Base-by-base conservation (phyloP, 2,797 vertebrate genomes). In the Pseudopleuronectes americanus region DNA sequence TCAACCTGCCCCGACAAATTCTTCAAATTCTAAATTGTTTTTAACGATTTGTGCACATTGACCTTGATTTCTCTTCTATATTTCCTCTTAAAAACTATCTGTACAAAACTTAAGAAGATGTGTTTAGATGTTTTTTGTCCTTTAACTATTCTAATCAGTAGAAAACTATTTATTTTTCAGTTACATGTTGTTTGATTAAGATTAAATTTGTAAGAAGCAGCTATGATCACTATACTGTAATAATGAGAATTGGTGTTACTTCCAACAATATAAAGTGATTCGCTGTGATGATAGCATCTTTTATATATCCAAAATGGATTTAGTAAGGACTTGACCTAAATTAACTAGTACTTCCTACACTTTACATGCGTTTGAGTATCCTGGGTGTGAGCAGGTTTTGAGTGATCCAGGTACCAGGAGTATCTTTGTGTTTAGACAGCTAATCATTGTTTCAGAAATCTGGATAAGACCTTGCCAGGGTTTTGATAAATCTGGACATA, bases 141-240 rank as follows among this genome's bases (percentile, higher is more conserved):
- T 45, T 59, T 49, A 41, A 56, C 13, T 0, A 9, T 68, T 28
- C 62, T 33, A 45, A 43, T 12, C 1, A 21, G 28, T 60, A 9
- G 36, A 57, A 62, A 49, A 17, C 6, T 4, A 4, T 8, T 60
- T 31, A 9, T 33, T 33, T 33, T 33, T 33, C 31, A 10, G 7
- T 71, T 52, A 16, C n/a, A 41, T 38, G 19, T 31, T 26, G 17
- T 45, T 23, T 28, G 19, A 64, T 19, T 56, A 8, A 69, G 23
- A 54, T 48, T 55, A 19, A 60, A 22, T 36, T 61, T 38, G 1
- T 47, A 7, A 14, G 6, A 61, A 63, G 52, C 24, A 61, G 12
- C 24, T 51, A 45, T 16, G 10, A 33, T 33, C 31, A 33, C 31
- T 33, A 3, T 33, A 33, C 31, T 33, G 1, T 55, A 9, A 21